Conservation (phyloP, 2,888 invertebrate genomes). For the Cabera pusaria region DNA sequence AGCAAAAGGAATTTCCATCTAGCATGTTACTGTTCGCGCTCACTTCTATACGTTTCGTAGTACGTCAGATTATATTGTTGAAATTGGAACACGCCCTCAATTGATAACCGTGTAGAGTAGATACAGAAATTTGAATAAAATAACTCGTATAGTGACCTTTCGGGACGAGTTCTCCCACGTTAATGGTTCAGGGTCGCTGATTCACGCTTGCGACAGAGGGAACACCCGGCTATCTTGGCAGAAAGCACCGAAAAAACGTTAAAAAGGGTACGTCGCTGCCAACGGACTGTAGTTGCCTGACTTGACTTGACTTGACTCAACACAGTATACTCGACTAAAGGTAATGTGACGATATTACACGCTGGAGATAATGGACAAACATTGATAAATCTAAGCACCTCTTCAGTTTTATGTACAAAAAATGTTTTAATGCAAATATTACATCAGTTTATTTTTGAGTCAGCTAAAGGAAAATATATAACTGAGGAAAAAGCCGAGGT, state of each 20-base stretch:
- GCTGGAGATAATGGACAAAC: conserved; percentile 28
- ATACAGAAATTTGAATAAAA: conserved; percentile 35
- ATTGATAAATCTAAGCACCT: conserved; percentile 11
- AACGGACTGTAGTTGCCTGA: conserved; percentile 32
- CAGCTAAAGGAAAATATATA: conserved; percentile 16
- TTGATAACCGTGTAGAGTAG: conserved; percentile 29
- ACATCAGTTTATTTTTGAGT: conserved; percentile 12
- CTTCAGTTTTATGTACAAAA: conserved; percentile 7
- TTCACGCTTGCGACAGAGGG: conserved; percentile 63
- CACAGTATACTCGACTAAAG: conserved; percentile 29
- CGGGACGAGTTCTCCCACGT: conserved; percentile 52
- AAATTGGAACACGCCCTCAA: conserved; percentile 24
- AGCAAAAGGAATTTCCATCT: too few relatives aligned
- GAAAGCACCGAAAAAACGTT: conserved; percentile 46
- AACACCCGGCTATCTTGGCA: conserved; percentile 72
- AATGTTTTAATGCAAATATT: neutral
- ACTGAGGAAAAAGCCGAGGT: conserved; percentile 18
- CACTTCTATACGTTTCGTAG: neutral
- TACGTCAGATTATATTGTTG: conserved; percentile 7
- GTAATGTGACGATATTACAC: conserved; percentile 22
- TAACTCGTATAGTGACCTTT: conserved; percentile 45
- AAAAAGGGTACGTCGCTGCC: conserved; percentile 41
- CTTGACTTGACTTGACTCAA: too few relatives aligned
- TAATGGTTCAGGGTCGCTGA: conserved; percentile 69
- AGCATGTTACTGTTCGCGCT: neutral